Conservation (phyloP, 1,140 invertebrate genomes). For the Meloidogyne hapla region DNA sequence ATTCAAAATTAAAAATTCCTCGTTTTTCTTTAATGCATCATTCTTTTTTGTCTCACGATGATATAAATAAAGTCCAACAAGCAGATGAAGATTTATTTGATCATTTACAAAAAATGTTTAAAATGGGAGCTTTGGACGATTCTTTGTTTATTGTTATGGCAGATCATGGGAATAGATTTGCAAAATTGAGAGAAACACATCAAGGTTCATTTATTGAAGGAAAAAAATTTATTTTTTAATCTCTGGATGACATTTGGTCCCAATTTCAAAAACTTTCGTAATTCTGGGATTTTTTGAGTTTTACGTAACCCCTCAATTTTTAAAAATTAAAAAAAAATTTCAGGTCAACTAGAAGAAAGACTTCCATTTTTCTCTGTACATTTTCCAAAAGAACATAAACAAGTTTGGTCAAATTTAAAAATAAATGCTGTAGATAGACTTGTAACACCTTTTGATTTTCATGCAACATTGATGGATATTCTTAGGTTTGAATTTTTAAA, state of each 20-base stretch:
- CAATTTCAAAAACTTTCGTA: background rate
- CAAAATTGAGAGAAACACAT: slow-evolving; percentile 74
- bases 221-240: slow-evolving; percentile 10
- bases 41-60: slow-evolving; percentile 82
- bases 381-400: slow-evolving; percentile 68
- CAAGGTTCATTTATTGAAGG: slow-evolving; percentile 74
- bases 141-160: slow-evolving; percentile 71
- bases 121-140: slow-evolving; percentile 72
- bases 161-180: slow-evolving; percentile 69
- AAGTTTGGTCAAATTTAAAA: slow-evolving; percentile 69
- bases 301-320: no score
- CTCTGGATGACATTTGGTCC: background rate
- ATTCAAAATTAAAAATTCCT: slow-evolving; percentile 69
- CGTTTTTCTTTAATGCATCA: slow-evolving; percentile 84
- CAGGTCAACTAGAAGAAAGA: slow-evolving; percentile 74
- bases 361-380: slow-evolving; percentile 79
- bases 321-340: background rate
- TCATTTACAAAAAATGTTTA: slow-evolving; percentile 66
- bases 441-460: slow-evolving; percentile 79
- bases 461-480: slow-evolving; percentile 51
- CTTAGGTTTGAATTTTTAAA: background rate
- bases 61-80: slow-evolving; percentile 76
- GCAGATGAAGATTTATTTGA: slow-evolving; percentile 73
- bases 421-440: slow-evolving; percentile 72
- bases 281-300: background rate